Percentiles rank a stretch among this genome's conserved stretches.
phyloP scores from a whole-genome alignment of 2,888 invertebrate species.

The Cheiracanthium punctorium region DNA sequence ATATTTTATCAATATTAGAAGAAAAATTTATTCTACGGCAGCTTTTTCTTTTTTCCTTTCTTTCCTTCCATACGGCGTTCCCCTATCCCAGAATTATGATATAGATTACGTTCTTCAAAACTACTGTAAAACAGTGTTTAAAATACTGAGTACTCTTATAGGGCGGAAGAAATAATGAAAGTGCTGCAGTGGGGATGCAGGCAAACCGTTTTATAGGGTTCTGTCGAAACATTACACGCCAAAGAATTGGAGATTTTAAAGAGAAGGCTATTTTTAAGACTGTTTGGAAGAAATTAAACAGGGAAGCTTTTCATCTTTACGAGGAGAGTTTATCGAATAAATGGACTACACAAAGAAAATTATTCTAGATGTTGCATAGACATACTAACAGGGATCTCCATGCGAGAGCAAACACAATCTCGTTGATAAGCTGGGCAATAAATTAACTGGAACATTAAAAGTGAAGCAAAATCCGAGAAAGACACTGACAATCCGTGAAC shows the following conservation, averaged over 20 bases:
- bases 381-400: too few relatives aligned
- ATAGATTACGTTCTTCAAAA: conserved; percentile 5
- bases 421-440: too few relatives aligned
- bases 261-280: background rate
- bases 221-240: background rate
- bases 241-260: background rate
- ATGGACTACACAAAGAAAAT: background rate
- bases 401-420: too few relatives aligned
- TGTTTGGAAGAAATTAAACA: background rate
- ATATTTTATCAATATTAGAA: conserved; percentile 9
- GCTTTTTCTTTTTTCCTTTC: background rate
- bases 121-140: conserved; percentile 15
- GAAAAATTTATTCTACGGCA: background rate
- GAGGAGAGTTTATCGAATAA: background rate
- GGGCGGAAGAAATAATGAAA: background rate
- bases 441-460: too few relatives aligned
- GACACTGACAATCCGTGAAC: too few relatives aligned
- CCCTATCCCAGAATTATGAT: background rate
- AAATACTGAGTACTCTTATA: background rate
- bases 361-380: too few relatives aligned
- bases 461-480: too few relatives aligned
- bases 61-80: too few relatives aligned
- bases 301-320: background rate
- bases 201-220: background rate
- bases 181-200: background rate